Conservation (phyloP, 2,888 invertebrate species). For the Xylota sylvarum region DNA sequence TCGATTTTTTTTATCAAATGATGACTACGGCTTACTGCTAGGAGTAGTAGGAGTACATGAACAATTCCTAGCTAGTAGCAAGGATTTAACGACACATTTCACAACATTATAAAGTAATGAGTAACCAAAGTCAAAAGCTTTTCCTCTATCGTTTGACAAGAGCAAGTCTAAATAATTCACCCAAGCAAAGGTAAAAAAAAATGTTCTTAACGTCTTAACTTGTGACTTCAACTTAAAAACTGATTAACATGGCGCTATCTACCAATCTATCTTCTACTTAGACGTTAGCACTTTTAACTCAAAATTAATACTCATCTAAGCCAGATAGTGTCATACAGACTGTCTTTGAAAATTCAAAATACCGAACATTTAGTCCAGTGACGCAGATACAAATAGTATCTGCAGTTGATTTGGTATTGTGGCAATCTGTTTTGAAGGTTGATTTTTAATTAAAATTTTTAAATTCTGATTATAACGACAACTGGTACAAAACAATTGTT, state of each 20-base stretch:
- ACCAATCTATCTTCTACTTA: slow-evolving; percentile 17
- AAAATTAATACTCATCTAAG: slow-evolving; percentile 18
- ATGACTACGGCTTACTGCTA: no score
- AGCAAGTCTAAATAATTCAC: slow-evolving; percentile 16
- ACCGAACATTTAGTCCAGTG: not conserved
- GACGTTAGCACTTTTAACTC: not conserved
- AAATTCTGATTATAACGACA: not conserved
- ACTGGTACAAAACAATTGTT: no score
- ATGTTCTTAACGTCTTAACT: slow-evolving; percentile 10
- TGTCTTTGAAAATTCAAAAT: slow-evolving; percentile 11
- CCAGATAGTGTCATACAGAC: slow-evolving; percentile 43
- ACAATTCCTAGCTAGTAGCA: no score
- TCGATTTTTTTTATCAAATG: no score
- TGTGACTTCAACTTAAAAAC: slow-evolving; percentile 4
- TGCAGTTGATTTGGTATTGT: not conserved
- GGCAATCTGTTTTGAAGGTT: no score
- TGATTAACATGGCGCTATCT: slow-evolving; percentile 13
- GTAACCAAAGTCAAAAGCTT: not conserved
- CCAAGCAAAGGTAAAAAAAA: not conserved
- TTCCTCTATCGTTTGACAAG: slow-evolving; percentile 9
- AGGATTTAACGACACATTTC: slow-evolving; percentile 7
- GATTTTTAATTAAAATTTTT: not conserved
- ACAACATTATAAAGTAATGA: slow-evolving; percentile 3
- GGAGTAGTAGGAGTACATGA: no score
- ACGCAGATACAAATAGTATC: not conserved